Percentiles rank a stretch among this genome's conserved stretches.
phyloP scores from a whole-genome alignment of 2,797 vertebrate genomes.

The Macrochelys suwanniensis region DNA sequence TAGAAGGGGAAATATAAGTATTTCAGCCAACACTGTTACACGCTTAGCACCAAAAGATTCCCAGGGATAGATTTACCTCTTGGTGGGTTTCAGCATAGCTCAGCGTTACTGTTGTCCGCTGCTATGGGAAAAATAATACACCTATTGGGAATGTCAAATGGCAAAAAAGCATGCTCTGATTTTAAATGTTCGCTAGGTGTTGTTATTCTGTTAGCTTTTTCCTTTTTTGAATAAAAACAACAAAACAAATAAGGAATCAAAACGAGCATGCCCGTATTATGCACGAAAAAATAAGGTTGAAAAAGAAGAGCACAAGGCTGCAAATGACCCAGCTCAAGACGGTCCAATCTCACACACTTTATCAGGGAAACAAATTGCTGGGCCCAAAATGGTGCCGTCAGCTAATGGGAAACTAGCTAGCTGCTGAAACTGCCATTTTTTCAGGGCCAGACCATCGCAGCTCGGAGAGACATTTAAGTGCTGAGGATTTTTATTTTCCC shows the following conservation, averaged over 20 bases:
- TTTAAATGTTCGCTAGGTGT: neutral
- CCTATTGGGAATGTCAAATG: neutral
- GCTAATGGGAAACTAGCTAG: neutral
- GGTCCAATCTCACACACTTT: neutral
- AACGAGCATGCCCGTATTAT: neutral
- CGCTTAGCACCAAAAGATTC: neutral
- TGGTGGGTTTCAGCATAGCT: neutral
- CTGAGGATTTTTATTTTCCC: neutral
- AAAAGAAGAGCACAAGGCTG: neutral
- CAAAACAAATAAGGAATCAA: neutral
- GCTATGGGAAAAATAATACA: neutral
- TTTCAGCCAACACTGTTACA: neutral
- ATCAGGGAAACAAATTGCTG: neutral
- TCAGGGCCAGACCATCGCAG: accelerated
- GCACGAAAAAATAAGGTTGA: neutral
- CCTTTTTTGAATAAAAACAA: neutral
- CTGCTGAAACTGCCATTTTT: neutral
- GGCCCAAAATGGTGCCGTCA: neutral
- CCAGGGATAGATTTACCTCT: neutral
- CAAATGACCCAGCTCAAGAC: neutral
- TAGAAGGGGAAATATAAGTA: neutral
- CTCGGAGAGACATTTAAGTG: accelerated
- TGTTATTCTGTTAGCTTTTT: neutral
- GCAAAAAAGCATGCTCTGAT: neutral
- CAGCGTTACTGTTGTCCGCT: neutral